Percentiles rank a stretch among this genome's conserved stretches.
These are phyloP conservation scores for Calameuta filiformis DNA, from an alignment of 2,888 invertebrate species.

Conservation along the genomic window DNA sequence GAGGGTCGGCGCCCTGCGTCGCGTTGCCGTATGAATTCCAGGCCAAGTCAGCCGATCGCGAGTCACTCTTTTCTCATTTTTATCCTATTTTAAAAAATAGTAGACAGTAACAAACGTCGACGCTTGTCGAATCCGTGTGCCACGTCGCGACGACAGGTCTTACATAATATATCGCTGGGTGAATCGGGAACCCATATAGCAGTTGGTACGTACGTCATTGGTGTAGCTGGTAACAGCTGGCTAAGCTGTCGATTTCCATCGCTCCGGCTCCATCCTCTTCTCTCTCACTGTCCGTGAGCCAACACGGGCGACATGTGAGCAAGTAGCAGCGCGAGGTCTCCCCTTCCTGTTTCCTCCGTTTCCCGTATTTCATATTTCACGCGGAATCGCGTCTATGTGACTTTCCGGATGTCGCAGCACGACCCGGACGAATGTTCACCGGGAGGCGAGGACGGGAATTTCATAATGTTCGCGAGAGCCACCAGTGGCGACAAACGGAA, in stretches of 20 bases:
- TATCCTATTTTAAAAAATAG: no score
- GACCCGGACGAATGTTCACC: conserved; percentile 93
- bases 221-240: conserved; percentile 30
- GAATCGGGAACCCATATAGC: conserved; percentile 33
- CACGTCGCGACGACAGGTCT: conserved; percentile 29
- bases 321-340: no score
- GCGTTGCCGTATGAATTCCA: no score
- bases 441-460: conserved; percentile 94
- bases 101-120: conserved; percentile 20
- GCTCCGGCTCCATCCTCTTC: no score
- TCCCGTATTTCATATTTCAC: neutral
- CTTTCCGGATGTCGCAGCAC: conserved; percentile 72
- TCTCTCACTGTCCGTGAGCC: no score
- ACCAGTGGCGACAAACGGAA: conserved; percentile 96
- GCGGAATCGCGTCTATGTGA: neutral
- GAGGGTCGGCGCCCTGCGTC: no score
- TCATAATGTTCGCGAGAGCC: conserved; percentile 98
- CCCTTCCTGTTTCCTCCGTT: neutral
- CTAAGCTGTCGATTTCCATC: conserved; percentile 7
- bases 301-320: neutral
- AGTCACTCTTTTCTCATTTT: no score
- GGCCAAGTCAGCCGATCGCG: no score
- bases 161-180: conserved; percentile 32
- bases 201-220: conserved; percentile 29
- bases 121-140: conserved; percentile 24